phyloP scores from a whole-genome alignment of 2,797 vertebrate genomes.

The Pangasius djambal region DNA sequence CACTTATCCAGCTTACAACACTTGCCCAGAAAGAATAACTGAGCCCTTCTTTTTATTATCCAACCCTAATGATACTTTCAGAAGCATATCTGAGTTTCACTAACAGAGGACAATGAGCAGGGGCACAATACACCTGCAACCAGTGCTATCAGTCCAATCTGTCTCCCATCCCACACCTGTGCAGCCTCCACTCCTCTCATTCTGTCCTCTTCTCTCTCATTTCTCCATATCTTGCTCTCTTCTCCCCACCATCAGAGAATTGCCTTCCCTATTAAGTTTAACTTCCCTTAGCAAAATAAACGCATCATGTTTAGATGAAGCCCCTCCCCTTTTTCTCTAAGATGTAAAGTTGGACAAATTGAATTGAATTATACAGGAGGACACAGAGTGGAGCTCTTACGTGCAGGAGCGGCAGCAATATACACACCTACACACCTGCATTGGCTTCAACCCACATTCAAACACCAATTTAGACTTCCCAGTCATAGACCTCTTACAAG shows the following conservation, averaged over 20 bases:
- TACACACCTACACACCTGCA: background rate
- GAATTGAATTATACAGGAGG: background rate
- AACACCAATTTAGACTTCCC: background rate
- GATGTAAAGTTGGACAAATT: background rate
- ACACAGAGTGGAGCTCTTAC: no score
- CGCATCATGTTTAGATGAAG: constrained; percentile 53
- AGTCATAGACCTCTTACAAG: constrained; percentile 20
- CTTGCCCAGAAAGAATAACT: background rate
- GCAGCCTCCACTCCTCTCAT: constrained; percentile 26
- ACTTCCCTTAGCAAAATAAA: constrained; percentile 81
- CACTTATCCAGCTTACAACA: no score
- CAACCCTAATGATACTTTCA: background rate
- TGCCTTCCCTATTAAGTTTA: constrained; percentile 74
- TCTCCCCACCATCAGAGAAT: constrained; percentile 59
- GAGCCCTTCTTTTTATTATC: background rate
- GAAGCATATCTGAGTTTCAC: background rate
- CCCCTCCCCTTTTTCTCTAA: background rate
- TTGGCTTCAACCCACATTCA: constrained; percentile 17
- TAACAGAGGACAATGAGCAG: constrained; percentile 36
- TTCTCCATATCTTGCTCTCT: constrained; percentile 76
- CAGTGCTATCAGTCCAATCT: constrained; percentile 41
- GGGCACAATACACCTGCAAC: constrained; percentile 44
- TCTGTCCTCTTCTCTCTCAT: background rate
- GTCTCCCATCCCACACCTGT: constrained; percentile 37
- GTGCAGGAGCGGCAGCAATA: background rate